Evolutionary conservation across 92 coral and sea anemone species (phyloP), one percentile per base, ranked within the genome.

Genomic region (Metridium senile): DNA sequence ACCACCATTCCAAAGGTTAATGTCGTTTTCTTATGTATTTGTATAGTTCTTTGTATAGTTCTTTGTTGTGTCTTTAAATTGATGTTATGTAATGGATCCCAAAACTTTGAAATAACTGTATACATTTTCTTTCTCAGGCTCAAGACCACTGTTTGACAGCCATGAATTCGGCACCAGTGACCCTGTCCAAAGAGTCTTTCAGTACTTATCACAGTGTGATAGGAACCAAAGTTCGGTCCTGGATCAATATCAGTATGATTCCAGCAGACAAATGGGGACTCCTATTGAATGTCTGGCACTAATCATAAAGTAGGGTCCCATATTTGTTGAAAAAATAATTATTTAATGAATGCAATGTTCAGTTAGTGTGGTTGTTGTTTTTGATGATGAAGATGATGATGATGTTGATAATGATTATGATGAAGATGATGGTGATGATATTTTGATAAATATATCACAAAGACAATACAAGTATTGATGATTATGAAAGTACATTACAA

Each of bases 131-230:
- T 39, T 39, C 49, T 39, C 13, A 70, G 25, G 25, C 21, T 13
- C 45, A n/a, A 82, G 70, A 33, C 96, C 91, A 25, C 73, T 87
- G 64, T 90, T 93, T 68, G 93, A 92, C 56, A 95, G 90, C 70
- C 70, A 80, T 46, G 76, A 68, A 52, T 89, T 80, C 71, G 90
- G 85, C 62, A 83, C 77, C 29, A 90, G 93, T 76, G 52, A 81
- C 11, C 81, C 82, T 56, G 85, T 90, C 21, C 98, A 93, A 77
- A 92, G 93, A 19, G 87, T 89, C 11, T 90, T 88, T 74, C 98
- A 90, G 85, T 90, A 93, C 70, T 87, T 93, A 0, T 75, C 72
- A 52, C 80, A 78, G 26, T 88, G 82, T 62, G 90, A 81, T 30
- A 81, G 68, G 0, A 78, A 82, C 16, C 75, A 81, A 22, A 74